These are phyloP conservation scores for Actenoides lindsayi DNA, from an alignment of 2,113 vertebrate genomes.

Conservation along the genomic window DNA sequence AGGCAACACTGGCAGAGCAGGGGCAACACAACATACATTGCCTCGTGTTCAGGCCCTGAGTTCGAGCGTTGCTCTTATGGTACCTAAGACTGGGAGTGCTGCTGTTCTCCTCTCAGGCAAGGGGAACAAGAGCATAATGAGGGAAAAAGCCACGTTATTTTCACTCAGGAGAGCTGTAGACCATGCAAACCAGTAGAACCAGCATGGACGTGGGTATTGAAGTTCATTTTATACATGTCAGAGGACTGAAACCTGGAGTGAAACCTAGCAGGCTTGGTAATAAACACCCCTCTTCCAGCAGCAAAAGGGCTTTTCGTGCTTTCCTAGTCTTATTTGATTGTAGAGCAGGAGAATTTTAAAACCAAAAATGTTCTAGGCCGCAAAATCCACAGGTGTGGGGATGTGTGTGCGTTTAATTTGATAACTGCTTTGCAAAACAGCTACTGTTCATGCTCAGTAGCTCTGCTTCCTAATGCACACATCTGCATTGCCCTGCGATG, in stretches of 20 bases:
- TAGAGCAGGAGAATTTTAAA: background rate
- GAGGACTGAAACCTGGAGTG: background rate
- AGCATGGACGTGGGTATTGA: background rate
- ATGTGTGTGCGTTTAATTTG: background rate
- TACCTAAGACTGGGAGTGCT: background rate
- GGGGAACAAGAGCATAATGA: background rate
- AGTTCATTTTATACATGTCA: background rate
- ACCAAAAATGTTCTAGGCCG: background rate
- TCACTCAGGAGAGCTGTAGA: background rate
- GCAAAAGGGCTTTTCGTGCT: background rate
- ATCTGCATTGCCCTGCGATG: background rate
- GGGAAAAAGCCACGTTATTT: background rate
- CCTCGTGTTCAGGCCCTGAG: background rate
- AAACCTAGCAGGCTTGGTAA: background rate
- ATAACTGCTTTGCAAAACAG: background rate
- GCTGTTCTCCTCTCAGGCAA: background rate
- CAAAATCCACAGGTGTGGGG: background rate
- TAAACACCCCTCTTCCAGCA: background rate
- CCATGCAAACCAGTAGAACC: background rate
- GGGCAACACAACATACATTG: background rate
- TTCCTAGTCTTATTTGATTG: background rate
- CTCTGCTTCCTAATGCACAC: background rate
- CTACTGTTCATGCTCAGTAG: background rate
- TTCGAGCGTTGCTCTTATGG: background rate
- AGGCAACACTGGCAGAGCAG: background rate